A percentile compares a stretch with the other conserved stretches of the same genome.
Conservation (phyloP, 2,797 vertebrate species). For the Nasua narica region DNA sequence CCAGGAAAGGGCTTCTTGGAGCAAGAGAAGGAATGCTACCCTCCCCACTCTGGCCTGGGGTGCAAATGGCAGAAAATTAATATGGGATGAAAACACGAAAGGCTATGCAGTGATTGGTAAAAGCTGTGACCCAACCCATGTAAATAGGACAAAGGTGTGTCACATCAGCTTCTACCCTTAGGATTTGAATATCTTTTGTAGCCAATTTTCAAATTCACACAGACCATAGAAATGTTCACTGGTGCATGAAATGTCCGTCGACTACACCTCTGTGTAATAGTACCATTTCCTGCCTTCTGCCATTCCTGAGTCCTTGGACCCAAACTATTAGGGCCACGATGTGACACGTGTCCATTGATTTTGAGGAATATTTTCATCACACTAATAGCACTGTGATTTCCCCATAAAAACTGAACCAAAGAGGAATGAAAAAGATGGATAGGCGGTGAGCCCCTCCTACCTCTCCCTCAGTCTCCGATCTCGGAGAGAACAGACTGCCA, state of each 20-base stretch:
- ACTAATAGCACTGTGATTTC: neutral
- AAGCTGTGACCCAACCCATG: neutral
- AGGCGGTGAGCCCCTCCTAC: neutral
- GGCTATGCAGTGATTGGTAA: conserved; percentile 25
- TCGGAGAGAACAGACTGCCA: neutral
- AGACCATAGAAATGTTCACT: neutral
- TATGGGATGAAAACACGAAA: neutral
- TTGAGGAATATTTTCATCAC: neutral
- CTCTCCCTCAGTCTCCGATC: neutral
- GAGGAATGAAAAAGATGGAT: neutral
- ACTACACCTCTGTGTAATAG: neutral
- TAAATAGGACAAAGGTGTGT: neutral
- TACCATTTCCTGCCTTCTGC: neutral
- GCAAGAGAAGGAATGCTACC: neutral
- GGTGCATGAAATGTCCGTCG: neutral
- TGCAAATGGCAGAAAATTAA: neutral
- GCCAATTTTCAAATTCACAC: neutral
- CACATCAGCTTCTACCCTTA: neutral
- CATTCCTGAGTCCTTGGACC: neutral
- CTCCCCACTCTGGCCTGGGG: neutral
- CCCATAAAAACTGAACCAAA: neutral
- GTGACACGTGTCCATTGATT: neutral
- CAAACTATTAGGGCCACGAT: neutral
- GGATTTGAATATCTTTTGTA: neutral
- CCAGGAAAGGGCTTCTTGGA: neutral